Conservation (phyloP, 2,888 invertebrate genomes). For the Catocala sponsa region DNA sequence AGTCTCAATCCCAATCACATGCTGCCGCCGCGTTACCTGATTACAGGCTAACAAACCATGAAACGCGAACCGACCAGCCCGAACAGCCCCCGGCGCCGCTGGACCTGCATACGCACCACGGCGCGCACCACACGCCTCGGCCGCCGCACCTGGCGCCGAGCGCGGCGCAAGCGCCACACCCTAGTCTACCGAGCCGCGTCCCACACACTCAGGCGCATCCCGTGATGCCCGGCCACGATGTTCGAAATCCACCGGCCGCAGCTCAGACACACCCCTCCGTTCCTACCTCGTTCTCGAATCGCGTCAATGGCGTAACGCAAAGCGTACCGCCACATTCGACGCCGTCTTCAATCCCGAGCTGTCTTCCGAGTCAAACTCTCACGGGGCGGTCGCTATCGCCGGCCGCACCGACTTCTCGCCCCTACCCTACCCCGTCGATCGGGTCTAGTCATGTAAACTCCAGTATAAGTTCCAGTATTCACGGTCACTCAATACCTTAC, state of each 20-base stretch:
- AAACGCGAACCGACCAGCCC: conserved; percentile 83
- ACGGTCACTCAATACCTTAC: conserved; percentile 78
- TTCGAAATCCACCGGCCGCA: conserved; percentile 64
- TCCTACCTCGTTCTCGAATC: conserved; percentile 79
- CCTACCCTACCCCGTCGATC: conserved; percentile 78
- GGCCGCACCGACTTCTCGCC: conserved; percentile 73
- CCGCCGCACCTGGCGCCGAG: conserved; percentile 49
- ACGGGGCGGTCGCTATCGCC: conserved; percentile 75
- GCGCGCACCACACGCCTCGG: conserved; percentile 71
- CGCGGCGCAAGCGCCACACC: conserved; percentile 59
- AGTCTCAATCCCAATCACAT: conserved; percentile 74
- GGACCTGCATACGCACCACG: conserved; percentile 76
- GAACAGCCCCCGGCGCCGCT: conserved; percentile 72
- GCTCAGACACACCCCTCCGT: conserved; percentile 68
- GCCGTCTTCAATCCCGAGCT: conserved; percentile 70
- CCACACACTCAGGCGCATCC: conserved; percentile 72
- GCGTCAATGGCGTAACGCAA: conserved; percentile 70
- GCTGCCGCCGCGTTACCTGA: conserved; percentile 81
- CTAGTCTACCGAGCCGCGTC: conserved; percentile 72
- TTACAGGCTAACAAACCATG: conserved; percentile 86
- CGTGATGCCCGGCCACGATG: conserved; percentile 73
- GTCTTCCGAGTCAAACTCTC: conserved; percentile 80
- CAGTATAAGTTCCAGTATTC: conserved; percentile 81
- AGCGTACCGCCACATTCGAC: conserved; percentile 68
- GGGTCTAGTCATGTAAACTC: conserved; percentile 87